These are phyloP conservation scores for Drosophila recens DNA, from an alignment of 2,888 invertebrate species.

Conservation along the genomic window DNA sequence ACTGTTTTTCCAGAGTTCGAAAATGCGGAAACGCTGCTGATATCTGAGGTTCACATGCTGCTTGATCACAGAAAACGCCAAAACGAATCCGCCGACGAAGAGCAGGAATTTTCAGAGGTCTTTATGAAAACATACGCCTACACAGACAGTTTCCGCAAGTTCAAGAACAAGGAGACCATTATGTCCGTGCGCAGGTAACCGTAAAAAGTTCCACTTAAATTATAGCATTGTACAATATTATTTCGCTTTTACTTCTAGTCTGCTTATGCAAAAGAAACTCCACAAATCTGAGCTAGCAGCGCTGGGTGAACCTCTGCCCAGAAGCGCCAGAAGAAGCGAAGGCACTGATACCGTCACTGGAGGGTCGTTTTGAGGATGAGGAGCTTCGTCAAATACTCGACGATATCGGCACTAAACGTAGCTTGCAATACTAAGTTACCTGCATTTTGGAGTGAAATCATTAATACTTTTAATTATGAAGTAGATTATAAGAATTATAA, in stretches of 20 bases:
- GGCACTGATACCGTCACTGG: constrained; percentile 97
- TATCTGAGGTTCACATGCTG: constrained; percentile 98
- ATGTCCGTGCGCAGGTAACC: constrained; percentile 96
- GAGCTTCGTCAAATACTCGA: constrained; percentile 98
- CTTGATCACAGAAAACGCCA: constrained; percentile 98
- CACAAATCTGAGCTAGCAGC: constrained; percentile 99
- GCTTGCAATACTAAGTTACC: constrained; percentile 93
- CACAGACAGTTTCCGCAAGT: constrained; percentile 97
- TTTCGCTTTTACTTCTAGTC: constrained; percentile 87
- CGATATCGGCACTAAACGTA: constrained; percentile 98
- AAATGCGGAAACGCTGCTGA: constrained; percentile 98
- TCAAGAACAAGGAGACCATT: constrained; percentile 99
- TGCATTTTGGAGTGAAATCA: constrained; percentile 5
- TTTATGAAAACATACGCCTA: constrained; percentile 99
- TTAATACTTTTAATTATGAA: constrained; percentile 9
- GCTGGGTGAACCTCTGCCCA: constrained; percentile 98
- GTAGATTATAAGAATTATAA: constrained; percentile 12
- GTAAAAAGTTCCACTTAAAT: background rate
- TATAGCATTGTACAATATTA: background rate
- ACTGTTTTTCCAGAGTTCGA: constrained; percentile 93
- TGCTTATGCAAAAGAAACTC: constrained; percentile 96
- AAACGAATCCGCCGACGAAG: constrained; percentile 99
- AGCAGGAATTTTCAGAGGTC: constrained; percentile 99
- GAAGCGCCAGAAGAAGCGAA: constrained; percentile 99
- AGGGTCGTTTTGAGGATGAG: constrained; percentile 99